Percentiles rank a stretch among this genome's conserved stretches.
Evolutionary conservation across 2,797 vertebrate genomes (phyloP).

Genomic region (Xenops minutus): DNA sequence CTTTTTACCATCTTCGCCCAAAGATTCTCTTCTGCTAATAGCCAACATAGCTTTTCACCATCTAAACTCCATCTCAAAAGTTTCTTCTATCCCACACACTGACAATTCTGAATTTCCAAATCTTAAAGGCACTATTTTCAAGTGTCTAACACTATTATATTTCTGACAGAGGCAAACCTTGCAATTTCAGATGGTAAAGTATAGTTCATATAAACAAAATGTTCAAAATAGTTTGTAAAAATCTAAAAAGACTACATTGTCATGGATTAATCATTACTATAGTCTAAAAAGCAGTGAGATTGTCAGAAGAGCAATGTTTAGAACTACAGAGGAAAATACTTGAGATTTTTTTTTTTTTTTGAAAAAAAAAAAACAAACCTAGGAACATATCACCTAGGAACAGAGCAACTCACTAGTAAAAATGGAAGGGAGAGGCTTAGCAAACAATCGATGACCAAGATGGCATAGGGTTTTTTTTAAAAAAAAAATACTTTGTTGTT

Average conservation of each 20-base stretch:
- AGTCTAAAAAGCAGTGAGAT: background rate
- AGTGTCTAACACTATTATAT: background rate
- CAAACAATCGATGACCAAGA: background rate
- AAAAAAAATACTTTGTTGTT: background rate
- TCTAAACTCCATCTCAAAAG: background rate
- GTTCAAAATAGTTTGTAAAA: background rate
- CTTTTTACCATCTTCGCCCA: background rate
- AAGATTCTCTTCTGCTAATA: background rate
- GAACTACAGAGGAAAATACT: background rate
- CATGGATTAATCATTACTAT: background rate
- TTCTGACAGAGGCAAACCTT: background rate
- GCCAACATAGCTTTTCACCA: background rate
- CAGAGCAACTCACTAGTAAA: background rate
- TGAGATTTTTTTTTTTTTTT: background rate
- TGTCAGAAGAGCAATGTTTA: background rate
- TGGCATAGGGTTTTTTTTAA: accelerated
- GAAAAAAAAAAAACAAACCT: background rate
- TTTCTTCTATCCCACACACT: background rate
- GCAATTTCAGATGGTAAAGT: background rate
- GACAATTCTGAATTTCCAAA: background rate
- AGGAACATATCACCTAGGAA: background rate
- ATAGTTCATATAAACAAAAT: background rate
- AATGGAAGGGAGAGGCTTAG: background rate
- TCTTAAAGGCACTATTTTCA: background rate
- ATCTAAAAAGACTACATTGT: background rate